phyloP scores from a whole-genome alignment of 2,888 invertebrate species.

The Lamellibrachia satsuma region DNA sequence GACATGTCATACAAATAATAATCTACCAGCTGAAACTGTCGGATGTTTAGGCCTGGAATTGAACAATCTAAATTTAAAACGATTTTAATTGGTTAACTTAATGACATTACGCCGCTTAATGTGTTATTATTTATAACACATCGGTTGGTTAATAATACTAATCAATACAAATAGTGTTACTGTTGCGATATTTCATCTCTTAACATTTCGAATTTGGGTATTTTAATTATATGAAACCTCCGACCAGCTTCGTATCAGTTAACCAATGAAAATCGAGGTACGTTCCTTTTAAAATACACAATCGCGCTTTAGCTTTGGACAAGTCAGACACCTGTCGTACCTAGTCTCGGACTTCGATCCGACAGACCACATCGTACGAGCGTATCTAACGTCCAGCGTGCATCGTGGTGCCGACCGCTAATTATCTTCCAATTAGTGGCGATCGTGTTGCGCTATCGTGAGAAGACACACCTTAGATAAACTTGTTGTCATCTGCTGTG shows the following conservation, averaged over 20 bases:
- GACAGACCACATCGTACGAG: neutral
- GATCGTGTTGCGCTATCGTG: neutral
- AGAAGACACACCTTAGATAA: neutral
- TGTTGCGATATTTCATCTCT: too few species aligned
- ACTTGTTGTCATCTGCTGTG: neutral
- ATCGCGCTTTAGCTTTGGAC: neutral
- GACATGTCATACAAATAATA: neutral
- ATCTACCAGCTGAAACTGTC: neutral
- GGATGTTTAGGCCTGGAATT: neutral
- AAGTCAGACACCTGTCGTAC: neutral
- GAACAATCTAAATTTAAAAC: neutral
- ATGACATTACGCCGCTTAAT: too few species aligned
- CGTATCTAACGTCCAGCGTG: neutral
- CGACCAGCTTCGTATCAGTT: too few species aligned
- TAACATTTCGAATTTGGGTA: too few species aligned
- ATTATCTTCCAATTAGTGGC: neutral
- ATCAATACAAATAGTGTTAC: too few species aligned
- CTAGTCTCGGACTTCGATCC: neutral
- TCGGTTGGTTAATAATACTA: too few species aligned
- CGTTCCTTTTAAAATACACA: too few species aligned
- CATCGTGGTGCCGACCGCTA: neutral
- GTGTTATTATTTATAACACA: too few species aligned
- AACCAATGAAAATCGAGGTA: too few species aligned
- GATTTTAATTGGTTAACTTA: neutral
- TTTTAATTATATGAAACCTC: too few species aligned